Percentiles rank a stretch among this genome's conserved stretches.
Evolutionary conservation across 2,113 vertebrate species (phyloP).

Genomic region (Prunella himalayana): DNA sequence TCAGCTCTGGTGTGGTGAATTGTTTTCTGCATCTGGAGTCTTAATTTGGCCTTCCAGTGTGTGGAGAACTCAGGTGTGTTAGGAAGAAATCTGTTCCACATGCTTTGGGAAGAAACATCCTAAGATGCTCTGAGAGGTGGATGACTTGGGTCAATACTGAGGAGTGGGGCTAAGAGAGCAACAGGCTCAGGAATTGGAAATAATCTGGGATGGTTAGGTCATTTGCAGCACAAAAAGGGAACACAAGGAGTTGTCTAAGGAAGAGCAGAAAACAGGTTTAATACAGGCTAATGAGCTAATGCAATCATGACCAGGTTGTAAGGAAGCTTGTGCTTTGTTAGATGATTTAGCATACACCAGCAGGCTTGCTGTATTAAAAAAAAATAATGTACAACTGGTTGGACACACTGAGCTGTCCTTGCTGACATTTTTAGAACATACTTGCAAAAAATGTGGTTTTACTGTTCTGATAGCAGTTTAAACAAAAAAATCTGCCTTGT

Average conservation of each 20-base stretch:
- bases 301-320: background rate
- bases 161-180: background rate
- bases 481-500: background rate
- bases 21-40: background rate
- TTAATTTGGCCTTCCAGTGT: background rate
- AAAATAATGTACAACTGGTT: background rate
- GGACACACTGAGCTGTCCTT: background rate
- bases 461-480: background rate
- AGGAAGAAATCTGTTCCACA: background rate
- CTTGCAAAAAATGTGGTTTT: background rate
- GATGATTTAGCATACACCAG: background rate
- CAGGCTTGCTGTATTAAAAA: background rate
- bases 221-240: background rate
- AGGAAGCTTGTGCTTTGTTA: background rate
- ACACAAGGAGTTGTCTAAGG: background rate
- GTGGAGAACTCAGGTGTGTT: background rate
- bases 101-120: background rate
- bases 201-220: background rate
- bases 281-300: background rate
- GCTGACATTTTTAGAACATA: background rate
- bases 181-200: background rate
- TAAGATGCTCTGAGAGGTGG: background rate
- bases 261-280: background rate
- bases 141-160: background rate
- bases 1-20: background rate